Evolutionary conservation across 2,888 invertebrate genomes (phyloP), one percentile per base, ranked within the genome.

Genomic region (Macrosiphum euphorbiae): DNA sequence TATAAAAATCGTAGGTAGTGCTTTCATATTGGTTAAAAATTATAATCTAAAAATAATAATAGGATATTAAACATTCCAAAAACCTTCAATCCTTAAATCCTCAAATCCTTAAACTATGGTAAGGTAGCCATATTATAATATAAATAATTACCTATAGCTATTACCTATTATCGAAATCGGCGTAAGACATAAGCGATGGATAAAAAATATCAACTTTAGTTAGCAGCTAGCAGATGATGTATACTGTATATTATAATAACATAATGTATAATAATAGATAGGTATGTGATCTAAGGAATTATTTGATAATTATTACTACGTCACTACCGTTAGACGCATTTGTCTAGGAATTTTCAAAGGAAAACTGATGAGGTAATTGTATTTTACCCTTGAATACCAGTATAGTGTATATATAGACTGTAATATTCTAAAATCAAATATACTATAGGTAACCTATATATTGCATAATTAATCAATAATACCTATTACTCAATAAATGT

Each of bases 401-500:
- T 28, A n/a, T 13, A n/a, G 1, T 67, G n/a, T 67, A 55, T 24
- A 55, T n/a, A n/a, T n/a, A n/a, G 28, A 0, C 13, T 67, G 13
- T 67, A 67, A 67, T 67, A n/a, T 67, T 67, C 67, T n/a, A 67
- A 67, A 67, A 67, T 61, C 61, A 26, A n/a, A 61, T n/a, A 61
- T 61, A 61, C n/a, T n/a, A 61, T 61, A 26, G 3, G 11, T 50
- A 50, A 44, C 44, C 44, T 44, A 44, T 55, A 55, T 55, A 55
- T 55, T 61, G 26, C 26, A n/a, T n/a, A 67, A 26, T 13, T n/a
- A 67, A 67, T 67, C 67, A 67, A 67, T 26, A 67, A n/a, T 67
- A n/a, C n/a, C n/a, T n/a, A 67, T n/a, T n/a, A 55, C 55, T 55
- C 24, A 55, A 24, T 5, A 20, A 5, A 55, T 55, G 24, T 55